Base-by-base conservation (phyloP, 2,797 vertebrate species). In the Gobionotothen gibberifrons region DNA sequence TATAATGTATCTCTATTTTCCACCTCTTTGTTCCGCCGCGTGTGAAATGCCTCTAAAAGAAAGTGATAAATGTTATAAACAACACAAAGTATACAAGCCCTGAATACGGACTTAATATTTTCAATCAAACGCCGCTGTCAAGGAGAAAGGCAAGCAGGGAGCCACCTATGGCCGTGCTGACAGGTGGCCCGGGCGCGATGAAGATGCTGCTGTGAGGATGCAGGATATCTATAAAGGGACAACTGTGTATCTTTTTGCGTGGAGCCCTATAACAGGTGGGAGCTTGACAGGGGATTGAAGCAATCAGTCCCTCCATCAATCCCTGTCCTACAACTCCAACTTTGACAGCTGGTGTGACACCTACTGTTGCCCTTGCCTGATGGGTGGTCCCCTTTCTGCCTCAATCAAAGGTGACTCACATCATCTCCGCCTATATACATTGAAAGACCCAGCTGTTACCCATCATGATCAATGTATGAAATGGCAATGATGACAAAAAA, bases 301-400 rank as follows among this genome's bases (percentile, higher is more conserved):
- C 86, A 86, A 90, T 94, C 91, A 90, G 85, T 85, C 87, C 92
- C 89, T 86, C 92, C 90, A 92, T 95, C 92, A 94, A 93, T 93
- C 89, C 81, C 83, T 89, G 85, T 94, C 92, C 84, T 90, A 90
- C 79, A 83, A 87, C 91, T 86, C 81, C 75, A 87, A 84, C 86
- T 89, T 81, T 94, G 93, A 93, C 93, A 94, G 92, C 91, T 95
- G 94, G 87, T 87, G 77, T 89, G 88, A 87, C 90, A 90, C 90
- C 92, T 74, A 90, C 86, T 84, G 84, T 85, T 90, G 83, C 87
- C 87, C 90, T 89, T 81, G 75, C 86, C 74, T 91, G 82, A 87
- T 89, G 83, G 88, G 90, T 89, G 88, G 91, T 88, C 85, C 83
- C 79, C 74, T 86, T 73, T 89, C 81, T 74, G 72, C 76, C 85